Conservation (phyloP, 2,888 invertebrate genomes). For the Agrochola circellaris region DNA sequence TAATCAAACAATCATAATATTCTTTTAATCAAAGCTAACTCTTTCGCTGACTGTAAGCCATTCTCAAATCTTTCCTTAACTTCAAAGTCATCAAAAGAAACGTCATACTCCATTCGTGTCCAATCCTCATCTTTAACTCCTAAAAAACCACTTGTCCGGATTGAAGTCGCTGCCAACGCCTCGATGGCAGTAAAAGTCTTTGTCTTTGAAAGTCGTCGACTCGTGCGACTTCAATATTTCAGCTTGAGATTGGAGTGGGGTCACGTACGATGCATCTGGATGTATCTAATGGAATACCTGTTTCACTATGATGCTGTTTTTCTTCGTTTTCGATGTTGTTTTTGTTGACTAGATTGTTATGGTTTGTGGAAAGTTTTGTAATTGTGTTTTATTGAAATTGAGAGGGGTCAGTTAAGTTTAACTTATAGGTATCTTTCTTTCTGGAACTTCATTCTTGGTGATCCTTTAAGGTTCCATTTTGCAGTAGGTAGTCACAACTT, state of each 20-base stretch:
- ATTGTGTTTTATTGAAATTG: neutral
- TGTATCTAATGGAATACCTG: constrained; percentile 39
- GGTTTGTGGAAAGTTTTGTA: neutral
- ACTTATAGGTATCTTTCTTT: neutral
- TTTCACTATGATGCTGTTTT: constrained; percentile 27
- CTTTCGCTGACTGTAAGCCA: neutral
- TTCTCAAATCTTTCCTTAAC: neutral
- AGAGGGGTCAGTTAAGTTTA: neutral
- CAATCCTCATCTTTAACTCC: constrained; percentile 40
- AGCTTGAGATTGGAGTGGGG: constrained; percentile 38
- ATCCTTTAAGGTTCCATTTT: too few relatives aligned
- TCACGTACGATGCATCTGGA: constrained; percentile 49
- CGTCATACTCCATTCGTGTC: constrained; percentile 4
- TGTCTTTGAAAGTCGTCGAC: constrained; percentile 48
- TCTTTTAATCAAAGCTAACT: neutral
- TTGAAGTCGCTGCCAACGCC: constrained; percentile 37
- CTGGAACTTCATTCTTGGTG: neutral
- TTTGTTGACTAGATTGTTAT: neutral
- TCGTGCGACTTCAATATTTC: constrained; percentile 54
- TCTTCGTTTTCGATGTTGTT: neutral
- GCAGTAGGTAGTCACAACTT: too few relatives aligned
- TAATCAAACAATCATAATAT: too few relatives aligned
- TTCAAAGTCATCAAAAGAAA: constrained; percentile 18
- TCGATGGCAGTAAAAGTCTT: constrained; percentile 46
- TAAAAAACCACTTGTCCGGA: constrained; percentile 54